These are phyloP conservation scores for Monomorium pharaonis DNA, from an alignment of 1,140 invertebrate genomes.

Conservation along the genomic window DNA sequence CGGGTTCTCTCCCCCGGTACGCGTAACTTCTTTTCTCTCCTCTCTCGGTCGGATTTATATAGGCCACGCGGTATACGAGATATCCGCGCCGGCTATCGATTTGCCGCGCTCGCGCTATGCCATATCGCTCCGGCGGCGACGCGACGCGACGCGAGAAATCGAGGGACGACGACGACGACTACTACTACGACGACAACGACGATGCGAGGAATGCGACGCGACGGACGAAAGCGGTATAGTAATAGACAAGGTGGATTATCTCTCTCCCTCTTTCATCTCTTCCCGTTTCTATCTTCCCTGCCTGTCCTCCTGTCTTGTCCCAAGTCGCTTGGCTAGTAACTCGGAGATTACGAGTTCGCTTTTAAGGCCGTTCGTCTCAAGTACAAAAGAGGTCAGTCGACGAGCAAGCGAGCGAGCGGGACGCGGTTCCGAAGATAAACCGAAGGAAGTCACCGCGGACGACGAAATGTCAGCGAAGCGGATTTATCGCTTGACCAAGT, in stretches of 20 bases:
- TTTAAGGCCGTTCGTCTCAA: conserved; percentile 75
- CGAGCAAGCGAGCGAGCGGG: neutral
- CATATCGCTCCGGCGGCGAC: conserved; percentile 28
- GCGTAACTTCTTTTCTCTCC: conserved; percentile 11
- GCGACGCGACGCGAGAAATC: conserved; percentile 45
- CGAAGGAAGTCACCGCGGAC: conserved; percentile 58
- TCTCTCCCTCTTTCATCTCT: conserved; percentile 34
- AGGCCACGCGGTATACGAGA: conserved; percentile 57
- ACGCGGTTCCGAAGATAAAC: conserved; percentile 66
- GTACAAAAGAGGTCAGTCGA: conserved; percentile 72
- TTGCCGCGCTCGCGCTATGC: conserved; percentile 22
- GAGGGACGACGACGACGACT: conserved; percentile 6
- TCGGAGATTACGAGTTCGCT: conserved; percentile 75
- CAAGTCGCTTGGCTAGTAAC: conserved; percentile 44
- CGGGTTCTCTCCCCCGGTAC: conserved; percentile 32
- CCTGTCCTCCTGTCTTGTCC: neutral
- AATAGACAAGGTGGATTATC: conserved; percentile 35
- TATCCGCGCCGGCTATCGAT: conserved; percentile 48
- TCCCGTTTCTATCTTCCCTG: neutral
- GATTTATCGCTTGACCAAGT: conserved; percentile 54
- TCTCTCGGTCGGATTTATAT: conserved; percentile 40
- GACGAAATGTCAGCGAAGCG: conserved; percentile 28
- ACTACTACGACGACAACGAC: neutral
- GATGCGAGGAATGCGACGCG: conserved; percentile 13
- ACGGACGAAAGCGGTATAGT: conserved; percentile 29